A percentile compares a stretch with the other conserved stretches of the same genome.
Conservation (phyloP, 2,888 invertebrate genomes). For the Meiosimyza decipiens region DNA sequence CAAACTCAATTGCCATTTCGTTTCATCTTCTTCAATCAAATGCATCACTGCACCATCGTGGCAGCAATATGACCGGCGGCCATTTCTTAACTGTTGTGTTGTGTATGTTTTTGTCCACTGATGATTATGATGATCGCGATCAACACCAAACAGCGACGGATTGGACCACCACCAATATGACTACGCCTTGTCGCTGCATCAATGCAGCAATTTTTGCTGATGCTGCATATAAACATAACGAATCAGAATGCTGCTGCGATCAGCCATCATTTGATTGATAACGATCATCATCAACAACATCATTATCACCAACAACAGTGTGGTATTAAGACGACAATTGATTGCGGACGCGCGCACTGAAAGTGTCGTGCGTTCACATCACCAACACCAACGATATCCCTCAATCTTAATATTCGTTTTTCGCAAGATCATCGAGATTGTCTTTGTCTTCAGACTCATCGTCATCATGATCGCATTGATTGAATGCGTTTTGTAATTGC, state of each 20-base stretch:
- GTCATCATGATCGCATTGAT: conserved; percentile 3
- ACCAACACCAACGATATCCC: not conserved
- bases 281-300: conserved; percentile 14
- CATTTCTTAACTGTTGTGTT: conserved; percentile 22
- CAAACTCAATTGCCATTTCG: not conserved
- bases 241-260: conserved; percentile 4
- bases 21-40: conserved; percentile 7
- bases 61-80: conserved; percentile 8
- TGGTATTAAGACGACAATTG: conserved; percentile 1
- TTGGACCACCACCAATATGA: not conserved
- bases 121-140: conserved; percentile 14
- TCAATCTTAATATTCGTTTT: not conserved
- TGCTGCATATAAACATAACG: not conserved
- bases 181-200: not conserved
- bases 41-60: not conserved
- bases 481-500: conserved; percentile 33
- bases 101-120: conserved; percentile 27
- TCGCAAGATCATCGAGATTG: not conserved
- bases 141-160: not conserved
- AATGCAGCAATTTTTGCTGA: not conserved
- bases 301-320: not conserved
- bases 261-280: not conserved
- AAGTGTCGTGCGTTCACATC: not conserved
- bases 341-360: not conserved
- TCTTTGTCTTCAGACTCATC: not conserved